A percentile compares a stretch with the other conserved stretches of the same genome.
These are phyloP conservation scores for Apteryx mantelli DNA, from an alignment of 2,113 vertebrate genomes.

Conservation along the genomic window DNA sequence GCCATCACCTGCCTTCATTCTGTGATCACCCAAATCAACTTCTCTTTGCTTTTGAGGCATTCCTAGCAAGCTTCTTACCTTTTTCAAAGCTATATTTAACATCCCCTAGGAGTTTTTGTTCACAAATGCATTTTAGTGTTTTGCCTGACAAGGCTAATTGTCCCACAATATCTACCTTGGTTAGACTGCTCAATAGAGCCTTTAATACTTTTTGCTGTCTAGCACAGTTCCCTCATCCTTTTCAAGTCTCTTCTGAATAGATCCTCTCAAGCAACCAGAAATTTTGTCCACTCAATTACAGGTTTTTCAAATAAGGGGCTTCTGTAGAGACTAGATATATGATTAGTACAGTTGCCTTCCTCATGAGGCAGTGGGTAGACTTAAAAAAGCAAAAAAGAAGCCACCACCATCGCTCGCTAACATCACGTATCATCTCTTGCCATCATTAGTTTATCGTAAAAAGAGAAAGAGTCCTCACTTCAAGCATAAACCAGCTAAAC, in stretches of 20 bases:
- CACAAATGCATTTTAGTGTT: background rate
- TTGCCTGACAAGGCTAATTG: slow-evolving; percentile 4
- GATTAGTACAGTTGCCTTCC: slow-evolving; percentile 32
- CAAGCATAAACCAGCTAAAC: background rate
- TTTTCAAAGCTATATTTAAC: slow-evolving; percentile 25
- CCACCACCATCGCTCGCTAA: background rate
- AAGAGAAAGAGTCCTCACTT: background rate
- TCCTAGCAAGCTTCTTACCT: background rate
- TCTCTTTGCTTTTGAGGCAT: background rate
- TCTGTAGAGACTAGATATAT: slow-evolving; percentile 42
- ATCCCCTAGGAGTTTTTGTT: background rate
- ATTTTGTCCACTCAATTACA: slow-evolving; percentile 72
- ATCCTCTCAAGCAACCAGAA: slow-evolving; percentile 61
- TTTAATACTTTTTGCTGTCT: background rate
- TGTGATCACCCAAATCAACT: slow-evolving; percentile 25
- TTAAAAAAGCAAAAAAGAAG: background rate
- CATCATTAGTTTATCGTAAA: slow-evolving; percentile 9
- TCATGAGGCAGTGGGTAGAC: background rate
- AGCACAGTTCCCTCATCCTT: background rate
- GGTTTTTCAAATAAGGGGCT: slow-evolving; percentile 67
- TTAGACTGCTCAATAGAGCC: slow-evolving; percentile 2
- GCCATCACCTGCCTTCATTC: background rate
- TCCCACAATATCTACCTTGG: slow-evolving; percentile 13
- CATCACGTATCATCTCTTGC: background rate
- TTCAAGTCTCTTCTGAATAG: slow-evolving; percentile 63